These are phyloP conservation scores for Drosophila oshimai DNA, from an alignment of 1,140 invertebrate species.

Conservation along the genomic window DNA sequence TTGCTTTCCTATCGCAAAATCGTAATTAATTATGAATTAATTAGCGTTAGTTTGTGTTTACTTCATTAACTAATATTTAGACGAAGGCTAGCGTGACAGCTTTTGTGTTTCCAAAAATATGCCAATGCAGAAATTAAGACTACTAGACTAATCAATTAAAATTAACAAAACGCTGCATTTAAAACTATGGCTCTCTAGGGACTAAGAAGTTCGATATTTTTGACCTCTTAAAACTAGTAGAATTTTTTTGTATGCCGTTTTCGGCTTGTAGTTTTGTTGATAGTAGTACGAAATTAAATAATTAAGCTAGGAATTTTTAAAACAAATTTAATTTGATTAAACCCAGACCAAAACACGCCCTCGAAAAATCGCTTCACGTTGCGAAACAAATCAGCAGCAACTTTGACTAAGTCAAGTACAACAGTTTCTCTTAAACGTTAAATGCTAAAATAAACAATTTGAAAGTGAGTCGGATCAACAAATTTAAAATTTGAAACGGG, in stretches of 20 bases:
- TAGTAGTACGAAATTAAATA: constrained; percentile 48
- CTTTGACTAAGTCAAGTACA: constrained; percentile 67
- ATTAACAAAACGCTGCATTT: constrained; percentile 70
- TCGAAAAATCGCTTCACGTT: constrained; percentile 9
- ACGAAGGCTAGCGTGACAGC: constrained; percentile 37
- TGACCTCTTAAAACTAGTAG: constrained; percentile 37
- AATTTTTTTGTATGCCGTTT: constrained; percentile 33
- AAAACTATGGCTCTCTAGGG: constrained; percentile 59
- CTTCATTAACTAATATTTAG: constrained; percentile 71
- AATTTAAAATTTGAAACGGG: constrained; percentile 22
- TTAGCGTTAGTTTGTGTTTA: constrained; percentile 67
- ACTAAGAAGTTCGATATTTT: constrained; percentile 35
- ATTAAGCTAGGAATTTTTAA: constrained; percentile 53
- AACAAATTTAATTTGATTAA: constrained; percentile 71
- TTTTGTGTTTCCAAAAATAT: constrained; percentile 50
- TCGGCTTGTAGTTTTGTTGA: neutral
- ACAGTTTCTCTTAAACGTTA: constrained; percentile 60
- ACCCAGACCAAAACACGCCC: constrained; percentile 26
- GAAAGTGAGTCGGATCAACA: constrained; percentile 28
- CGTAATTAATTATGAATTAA: constrained; percentile 50
- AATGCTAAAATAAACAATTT: constrained; percentile 69
- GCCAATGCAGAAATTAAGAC: constrained; percentile 69
- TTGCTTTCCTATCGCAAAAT: constrained; percentile 43
- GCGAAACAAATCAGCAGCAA: constrained; percentile 27
- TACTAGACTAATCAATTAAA: constrained; percentile 74